phyloP scores from a whole-genome alignment of 2,797 vertebrate genomes.

The Melanogrammus aeglefinus region DNA sequence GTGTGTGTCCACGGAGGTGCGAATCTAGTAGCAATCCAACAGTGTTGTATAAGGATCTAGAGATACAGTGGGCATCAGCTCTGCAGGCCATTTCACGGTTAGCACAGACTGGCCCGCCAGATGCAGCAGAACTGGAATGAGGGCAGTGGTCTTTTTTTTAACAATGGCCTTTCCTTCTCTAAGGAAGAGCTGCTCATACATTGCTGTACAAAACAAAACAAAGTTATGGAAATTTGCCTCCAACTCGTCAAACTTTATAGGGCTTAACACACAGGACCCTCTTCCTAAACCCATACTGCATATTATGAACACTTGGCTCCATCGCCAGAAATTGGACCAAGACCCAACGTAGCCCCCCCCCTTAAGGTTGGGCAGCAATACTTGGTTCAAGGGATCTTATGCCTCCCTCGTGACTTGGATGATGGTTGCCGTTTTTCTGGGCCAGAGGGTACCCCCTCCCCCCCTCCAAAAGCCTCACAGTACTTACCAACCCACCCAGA shows the following conservation, averaged over 20 bases:
- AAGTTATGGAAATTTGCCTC: not conserved
- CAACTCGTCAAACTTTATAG: not conserved
- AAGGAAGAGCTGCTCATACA: not conserved
- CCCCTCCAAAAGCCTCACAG: not conserved
- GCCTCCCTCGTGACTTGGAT: not conserved
- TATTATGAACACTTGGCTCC: not conserved
- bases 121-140: not conserved
- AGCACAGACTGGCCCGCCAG: not conserved
- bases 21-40: not conserved
- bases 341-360: not conserved
- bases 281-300: not conserved
- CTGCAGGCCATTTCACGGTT: not conserved
- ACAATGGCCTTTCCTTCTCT: not conserved
- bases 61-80: not conserved
- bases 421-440: not conserved
- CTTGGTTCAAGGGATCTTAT: not conserved
- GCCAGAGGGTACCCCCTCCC: no score
- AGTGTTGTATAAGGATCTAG: not conserved
- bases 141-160: not conserved
- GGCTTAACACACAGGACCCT: not conserved
- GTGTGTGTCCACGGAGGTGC: not conserved
- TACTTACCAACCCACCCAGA: not conserved
- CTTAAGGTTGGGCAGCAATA: not conserved
- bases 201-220: not conserved
- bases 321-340: not conserved